Evolutionary conservation across 2,113 vertebrate genomes (phyloP), one percentile per base, ranked within the genome.

Genomic region (Psophia crepitans): DNA sequence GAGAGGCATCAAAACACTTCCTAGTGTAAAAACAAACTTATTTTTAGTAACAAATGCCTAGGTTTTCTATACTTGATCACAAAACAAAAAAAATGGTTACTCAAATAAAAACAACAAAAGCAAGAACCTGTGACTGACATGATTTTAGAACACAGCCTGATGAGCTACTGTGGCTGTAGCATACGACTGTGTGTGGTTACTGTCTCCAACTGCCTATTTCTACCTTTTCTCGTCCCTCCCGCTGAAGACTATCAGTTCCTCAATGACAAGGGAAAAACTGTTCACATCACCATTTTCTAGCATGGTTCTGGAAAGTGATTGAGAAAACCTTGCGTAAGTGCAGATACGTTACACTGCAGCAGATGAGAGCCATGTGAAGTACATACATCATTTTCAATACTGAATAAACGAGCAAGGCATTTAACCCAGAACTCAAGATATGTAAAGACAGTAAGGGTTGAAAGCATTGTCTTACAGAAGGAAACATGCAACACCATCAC

Each of bases 111-210:
- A 23, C 26, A 83, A 48, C 16, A 57, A 70, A 90, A 84, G 4
- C 16, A 75, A 69, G 30, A 81, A 24, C 5, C 33, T 81, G 44
- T 84, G 8, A 6, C 1, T 58, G 19, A 14, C 18, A 8, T 6
- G 11, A 76, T 56, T 91, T 65, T 7, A 75, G 33, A 39, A 58
- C 39, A 49, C 22, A 68, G 20, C 7, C 35, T 26, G 21, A 63
- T 9, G 24, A 78, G 43, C 35, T 77, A 8, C 9, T 39, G 30
- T 2, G 24, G 75, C 43, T 32, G 28, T 2, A 53, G 46, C 16
- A 2, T 9, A 56, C 0, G 0, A 70, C 6, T 43, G 57, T 28
- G 8, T 28, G 44, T 7, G 10, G 30, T 17, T 24, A 5, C 11
- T 61, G 37, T 37, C 32, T 66, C 56, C 78, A 84, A 27, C 35